phyloP scores from a whole-genome alignment of 2,888 invertebrate species.

The Coremacera marginata region DNA sequence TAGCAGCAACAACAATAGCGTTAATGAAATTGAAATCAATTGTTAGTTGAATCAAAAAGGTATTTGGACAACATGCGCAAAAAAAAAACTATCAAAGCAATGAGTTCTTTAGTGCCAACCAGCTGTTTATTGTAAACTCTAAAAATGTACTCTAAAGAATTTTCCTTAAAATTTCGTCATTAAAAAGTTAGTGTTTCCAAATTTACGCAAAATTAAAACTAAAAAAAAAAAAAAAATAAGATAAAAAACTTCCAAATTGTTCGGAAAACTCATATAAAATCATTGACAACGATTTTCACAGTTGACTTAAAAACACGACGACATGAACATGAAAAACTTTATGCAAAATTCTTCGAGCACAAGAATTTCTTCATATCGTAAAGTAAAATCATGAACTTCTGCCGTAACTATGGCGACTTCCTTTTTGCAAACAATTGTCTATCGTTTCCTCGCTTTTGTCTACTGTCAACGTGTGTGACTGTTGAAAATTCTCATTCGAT shows the following conservation, averaged over 20 bases:
- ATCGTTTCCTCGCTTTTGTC: too few relatives aligned
- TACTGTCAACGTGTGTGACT: conserved; percentile 13
- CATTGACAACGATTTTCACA: conserved; percentile 19
- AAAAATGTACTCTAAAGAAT: too few relatives aligned
- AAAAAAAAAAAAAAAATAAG: too few relatives aligned
- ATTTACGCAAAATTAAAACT: too few relatives aligned
- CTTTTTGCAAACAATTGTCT: too few relatives aligned
- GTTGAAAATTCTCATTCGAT: conserved; percentile 1
- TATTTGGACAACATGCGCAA: not conserved
- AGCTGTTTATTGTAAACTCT: too few relatives aligned
- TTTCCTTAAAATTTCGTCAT: too few relatives aligned
- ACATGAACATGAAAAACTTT: not conserved
- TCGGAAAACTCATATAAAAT: conserved; percentile 1
- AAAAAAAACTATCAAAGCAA: not conserved
- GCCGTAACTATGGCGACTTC: too few relatives aligned
- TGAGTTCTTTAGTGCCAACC: not conserved
- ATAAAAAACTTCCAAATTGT: too few relatives aligned
- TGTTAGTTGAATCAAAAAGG: not conserved
- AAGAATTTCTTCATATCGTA: not conserved
- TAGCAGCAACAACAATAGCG: conserved; percentile 40
- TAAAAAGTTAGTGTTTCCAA: too few relatives aligned
- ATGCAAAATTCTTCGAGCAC: conserved; percentile 16
- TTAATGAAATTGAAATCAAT: conserved; percentile 23
- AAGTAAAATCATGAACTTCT: not conserved
- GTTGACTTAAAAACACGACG: not conserved